Percentiles rank a stretch among this genome's conserved stretches.
Evolutionary conservation across 1,140 invertebrate genomes (phyloP).

Genomic region (Microplitis demolitor): DNA sequence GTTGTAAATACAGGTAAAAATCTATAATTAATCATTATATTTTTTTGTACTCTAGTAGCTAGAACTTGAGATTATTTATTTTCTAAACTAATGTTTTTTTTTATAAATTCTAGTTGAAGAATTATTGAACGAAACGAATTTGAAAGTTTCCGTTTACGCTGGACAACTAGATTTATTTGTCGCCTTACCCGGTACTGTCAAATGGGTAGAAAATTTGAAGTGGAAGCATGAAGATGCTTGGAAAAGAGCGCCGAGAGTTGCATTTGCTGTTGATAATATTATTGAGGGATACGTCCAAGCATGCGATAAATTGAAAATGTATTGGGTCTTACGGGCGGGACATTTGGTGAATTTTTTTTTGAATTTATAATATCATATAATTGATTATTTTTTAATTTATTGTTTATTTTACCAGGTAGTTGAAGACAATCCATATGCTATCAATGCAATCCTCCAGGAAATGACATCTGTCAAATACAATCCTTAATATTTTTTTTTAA

Average conservation of each 20-base stretch:
- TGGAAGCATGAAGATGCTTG: constrained; percentile 67
- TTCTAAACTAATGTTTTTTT: not conserved
- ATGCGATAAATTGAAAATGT: constrained; percentile 72
- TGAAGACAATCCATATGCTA: constrained; percentile 66
- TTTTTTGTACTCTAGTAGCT: no score
- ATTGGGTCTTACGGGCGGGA: constrained; percentile 75
- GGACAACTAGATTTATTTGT: constrained; percentile 77
- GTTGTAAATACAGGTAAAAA: constrained; percentile 69
- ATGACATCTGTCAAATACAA: constrained; percentile 50
- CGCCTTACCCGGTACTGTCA: constrained; percentile 69
- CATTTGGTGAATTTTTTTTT: constrained; percentile 67
- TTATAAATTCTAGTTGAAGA: not conserved
- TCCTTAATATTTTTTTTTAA: no score
- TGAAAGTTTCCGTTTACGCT: constrained; percentile 72
- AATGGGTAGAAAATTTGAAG: constrained; percentile 74
- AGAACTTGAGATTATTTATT: not conserved
- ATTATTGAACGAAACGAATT: constrained; percentile 36
- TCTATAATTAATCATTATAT: not conserved
- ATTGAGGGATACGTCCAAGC: constrained; percentile 72
- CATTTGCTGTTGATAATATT: constrained; percentile 64
- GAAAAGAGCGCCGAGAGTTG: constrained; percentile 56
- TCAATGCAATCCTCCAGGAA: constrained; percentile 62
- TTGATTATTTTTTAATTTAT: no score
- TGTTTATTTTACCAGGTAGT: constrained; percentile 62
- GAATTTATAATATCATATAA: not conserved